Evolutionary conservation across 2,888 invertebrate genomes (phyloP).

Genomic region (Phyllotreta cruciferae): DNA sequence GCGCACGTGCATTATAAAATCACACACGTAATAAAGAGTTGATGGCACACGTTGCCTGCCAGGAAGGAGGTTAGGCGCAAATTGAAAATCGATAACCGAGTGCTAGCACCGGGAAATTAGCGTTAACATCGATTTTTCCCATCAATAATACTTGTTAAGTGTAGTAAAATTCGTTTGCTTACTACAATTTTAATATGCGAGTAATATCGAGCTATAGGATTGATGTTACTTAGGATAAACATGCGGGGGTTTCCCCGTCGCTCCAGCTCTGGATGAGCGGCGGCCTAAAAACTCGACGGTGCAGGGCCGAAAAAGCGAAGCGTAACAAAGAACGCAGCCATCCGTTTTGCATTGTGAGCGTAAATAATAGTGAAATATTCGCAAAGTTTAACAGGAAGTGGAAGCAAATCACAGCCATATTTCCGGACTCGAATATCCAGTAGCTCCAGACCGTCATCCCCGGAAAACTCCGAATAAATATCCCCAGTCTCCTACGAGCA

Average conservation of each 20-base stretch:
- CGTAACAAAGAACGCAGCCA: conserved; percentile 37
- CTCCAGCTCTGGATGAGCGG: neutral
- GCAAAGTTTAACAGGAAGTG: conserved; percentile 51
- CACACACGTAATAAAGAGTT: conserved; percentile 38
- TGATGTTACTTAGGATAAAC: too few species aligned
- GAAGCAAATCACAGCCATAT: conserved; percentile 51
- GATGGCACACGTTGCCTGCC: conserved; percentile 23
- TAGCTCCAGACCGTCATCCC: conserved; percentile 18
- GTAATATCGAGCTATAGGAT: too few species aligned
- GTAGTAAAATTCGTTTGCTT: too few species aligned
- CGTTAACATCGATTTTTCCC: too few species aligned
- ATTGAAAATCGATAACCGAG: conserved; percentile 24
- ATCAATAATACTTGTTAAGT: too few species aligned
- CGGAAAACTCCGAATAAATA: conserved; percentile 20
- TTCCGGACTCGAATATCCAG: conserved; percentile 48
- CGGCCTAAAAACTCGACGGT: too few species aligned
- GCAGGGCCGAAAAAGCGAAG: neutral
- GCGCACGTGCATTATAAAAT: conserved; percentile 37
- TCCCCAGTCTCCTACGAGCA: neutral
- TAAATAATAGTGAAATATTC: conserved; percentile 53
- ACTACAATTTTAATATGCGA: too few species aligned
- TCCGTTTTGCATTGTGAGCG: conserved; percentile 48
- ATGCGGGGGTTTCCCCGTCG: too few species aligned
- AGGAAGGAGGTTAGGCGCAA: conserved; percentile 5
- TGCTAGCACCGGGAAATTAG: neutral